Evolutionary conservation across 1,140 invertebrate genomes (phyloP).

Genomic region (Calliopsis andreniformis): DNA sequence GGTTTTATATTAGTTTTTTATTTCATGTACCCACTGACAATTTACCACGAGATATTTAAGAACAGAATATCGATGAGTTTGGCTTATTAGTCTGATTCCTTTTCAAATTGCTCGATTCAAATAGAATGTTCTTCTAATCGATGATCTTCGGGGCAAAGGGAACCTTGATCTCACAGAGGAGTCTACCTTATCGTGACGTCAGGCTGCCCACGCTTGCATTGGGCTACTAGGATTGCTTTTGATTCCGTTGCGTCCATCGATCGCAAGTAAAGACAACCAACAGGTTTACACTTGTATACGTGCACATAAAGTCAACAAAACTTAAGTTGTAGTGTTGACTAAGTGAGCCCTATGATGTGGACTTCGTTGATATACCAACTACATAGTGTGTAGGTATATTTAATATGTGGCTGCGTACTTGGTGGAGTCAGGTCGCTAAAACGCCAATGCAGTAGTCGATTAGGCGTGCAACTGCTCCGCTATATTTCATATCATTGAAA

Average conservation of each 20-base stretch:
- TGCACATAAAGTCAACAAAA: slow-evolving; percentile 43
- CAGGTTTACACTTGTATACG: slow-evolving; percentile 26
- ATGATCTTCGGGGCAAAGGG: neutral
- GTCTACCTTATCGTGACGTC: slow-evolving; percentile 50
- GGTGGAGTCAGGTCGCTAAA: slow-evolving; percentile 31
- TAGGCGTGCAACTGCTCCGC: too few species aligned
- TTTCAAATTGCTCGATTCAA: neutral
- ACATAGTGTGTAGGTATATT: too few species aligned
- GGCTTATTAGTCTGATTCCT: neutral
- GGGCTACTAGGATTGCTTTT: slow-evolving; percentile 37
- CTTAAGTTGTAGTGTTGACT: slow-evolving; percentile 1
- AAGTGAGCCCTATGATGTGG: slow-evolving; percentile 1
- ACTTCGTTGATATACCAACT: slow-evolving; percentile 14
- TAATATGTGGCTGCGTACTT: slow-evolving; percentile 45
- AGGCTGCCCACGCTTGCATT: slow-evolving; percentile 34
- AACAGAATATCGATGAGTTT: slow-evolving; percentile 9
- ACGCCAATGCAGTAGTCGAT: slow-evolving; percentile 41
- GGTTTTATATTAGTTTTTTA: too few species aligned
- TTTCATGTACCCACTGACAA: too few species aligned
- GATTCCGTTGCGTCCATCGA: slow-evolving; percentile 48
- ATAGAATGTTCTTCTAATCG: neutral
- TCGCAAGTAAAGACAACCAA: slow-evolving; percentile 40
- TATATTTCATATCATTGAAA: too few species aligned
- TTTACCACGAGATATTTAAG: too few species aligned
- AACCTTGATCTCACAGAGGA: slow-evolving; percentile 51